phyloP scores from a whole-genome alignment of 2,113 vertebrate genomes.

The Mionectes macconnelli region DNA sequence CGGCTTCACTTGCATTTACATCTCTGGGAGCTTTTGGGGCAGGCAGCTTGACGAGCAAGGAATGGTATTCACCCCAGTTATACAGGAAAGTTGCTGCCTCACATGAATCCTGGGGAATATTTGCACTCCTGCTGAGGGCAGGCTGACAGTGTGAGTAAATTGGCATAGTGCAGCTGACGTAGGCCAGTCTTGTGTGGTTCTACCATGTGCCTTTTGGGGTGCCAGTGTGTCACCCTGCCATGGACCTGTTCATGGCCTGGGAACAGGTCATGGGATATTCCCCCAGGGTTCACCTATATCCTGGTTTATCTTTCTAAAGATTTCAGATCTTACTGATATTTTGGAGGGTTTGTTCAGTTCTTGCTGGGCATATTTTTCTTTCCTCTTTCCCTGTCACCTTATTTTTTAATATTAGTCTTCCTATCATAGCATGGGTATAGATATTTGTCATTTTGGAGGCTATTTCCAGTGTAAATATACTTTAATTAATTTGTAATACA shows the following conservation, averaged over 20 bases:
- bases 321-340: not conserved
- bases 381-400: not conserved
- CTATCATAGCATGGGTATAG: not conserved
- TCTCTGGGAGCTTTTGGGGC: not conserved
- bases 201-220: not conserved
- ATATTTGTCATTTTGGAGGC: not conserved
- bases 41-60: not conserved
- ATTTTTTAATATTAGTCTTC: not conserved
- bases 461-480: not conserved
- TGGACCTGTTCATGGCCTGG: not conserved
- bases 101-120: not conserved
- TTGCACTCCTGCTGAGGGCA: not conserved
- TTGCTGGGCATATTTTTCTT: not conserved
- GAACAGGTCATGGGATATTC: not conserved
- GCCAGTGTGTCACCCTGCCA: not conserved
- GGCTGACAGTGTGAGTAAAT: not conserved
- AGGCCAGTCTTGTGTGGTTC: not conserved
- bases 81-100: not conserved
- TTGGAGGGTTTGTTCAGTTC: not conserved
- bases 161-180: not conserved
- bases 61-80: accelerated
- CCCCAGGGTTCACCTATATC: not conserved
- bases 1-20: not conserved
- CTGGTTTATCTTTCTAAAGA: not conserved
- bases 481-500: not conserved